Conservation (phyloP, 2,113 vertebrate species). For the Rhodinocichla rosea region DNA sequence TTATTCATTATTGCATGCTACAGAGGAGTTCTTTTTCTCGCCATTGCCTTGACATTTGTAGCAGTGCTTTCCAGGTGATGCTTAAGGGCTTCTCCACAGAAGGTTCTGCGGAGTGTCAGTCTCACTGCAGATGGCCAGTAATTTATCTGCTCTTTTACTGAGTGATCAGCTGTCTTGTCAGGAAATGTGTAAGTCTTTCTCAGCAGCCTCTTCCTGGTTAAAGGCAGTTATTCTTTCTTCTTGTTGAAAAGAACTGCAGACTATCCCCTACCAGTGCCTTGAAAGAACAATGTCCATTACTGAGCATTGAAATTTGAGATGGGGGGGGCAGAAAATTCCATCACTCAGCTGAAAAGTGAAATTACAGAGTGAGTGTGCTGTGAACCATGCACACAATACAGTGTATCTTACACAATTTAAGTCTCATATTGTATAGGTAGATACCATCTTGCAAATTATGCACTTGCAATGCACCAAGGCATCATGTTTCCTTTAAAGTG, state of each 20-base stretch:
- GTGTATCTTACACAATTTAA: neutral
- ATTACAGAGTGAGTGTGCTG: constrained; percentile 24
- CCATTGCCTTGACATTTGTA: neutral
- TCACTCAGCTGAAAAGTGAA: constrained; percentile 10
- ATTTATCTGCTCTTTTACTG: constrained; percentile 4
- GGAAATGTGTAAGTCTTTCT: neutral
- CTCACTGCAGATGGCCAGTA: neutral
- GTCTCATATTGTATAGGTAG: neutral
- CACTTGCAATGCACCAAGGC: neutral
- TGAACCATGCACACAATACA: neutral
- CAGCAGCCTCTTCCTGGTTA: neutral
- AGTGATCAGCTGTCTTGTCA: constrained; percentile 7
- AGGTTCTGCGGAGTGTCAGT: neutral
- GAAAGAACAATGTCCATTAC: neutral
- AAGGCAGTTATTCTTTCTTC: constrained; percentile 10
- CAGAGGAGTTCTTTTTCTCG: neutral
- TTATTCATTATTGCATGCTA: neutral
- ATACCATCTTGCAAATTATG: neutral
- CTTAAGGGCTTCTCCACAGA: neutral
- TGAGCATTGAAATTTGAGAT: constrained; percentile 2
- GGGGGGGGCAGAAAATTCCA: neutral
- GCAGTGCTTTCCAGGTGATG: neutral
- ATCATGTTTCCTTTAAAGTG: neutral
- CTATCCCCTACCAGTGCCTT: neutral
- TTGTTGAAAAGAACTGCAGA: neutral